Percentiles rank a stretch among this genome's conserved stretches.
phyloP scores from a whole-genome alignment of 2,888 invertebrate species.

The Tetragonula carbonaria region DNA sequence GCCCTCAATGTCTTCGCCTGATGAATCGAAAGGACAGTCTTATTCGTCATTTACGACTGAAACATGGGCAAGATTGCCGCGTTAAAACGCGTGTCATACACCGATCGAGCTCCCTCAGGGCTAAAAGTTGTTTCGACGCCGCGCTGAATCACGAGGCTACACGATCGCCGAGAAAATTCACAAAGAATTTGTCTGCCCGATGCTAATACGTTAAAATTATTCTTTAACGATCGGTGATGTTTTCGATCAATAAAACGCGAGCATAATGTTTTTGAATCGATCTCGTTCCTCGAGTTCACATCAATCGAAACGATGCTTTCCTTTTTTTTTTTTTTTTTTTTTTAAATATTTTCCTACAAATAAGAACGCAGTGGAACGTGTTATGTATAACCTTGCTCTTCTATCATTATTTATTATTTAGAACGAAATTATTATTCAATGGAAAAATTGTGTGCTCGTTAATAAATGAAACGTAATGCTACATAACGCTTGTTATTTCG shows the following conservation, averaged over 20 bases:
- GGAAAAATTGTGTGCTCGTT: not conserved
- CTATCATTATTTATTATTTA: not conserved
- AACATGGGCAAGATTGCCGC: constrained; percentile 28
- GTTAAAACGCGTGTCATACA: constrained; percentile 2
- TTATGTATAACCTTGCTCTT: not conserved
- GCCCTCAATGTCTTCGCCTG: constrained; percentile 7
- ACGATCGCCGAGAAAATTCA: constrained; percentile 1
- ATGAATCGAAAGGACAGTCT: constrained; percentile 27
- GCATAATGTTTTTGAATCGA: not conserved
- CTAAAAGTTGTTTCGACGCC: not conserved
- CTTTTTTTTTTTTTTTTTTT: no score
- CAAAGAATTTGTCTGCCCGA: not conserved
- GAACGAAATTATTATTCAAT: no score
- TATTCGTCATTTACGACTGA: not conserved
- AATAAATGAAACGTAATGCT: not conserved
- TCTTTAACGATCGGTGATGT: no score
- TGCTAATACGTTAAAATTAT: not conserved
- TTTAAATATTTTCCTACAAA: not conserved
- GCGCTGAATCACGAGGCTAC: not conserved
- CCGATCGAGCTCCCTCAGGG: not conserved
- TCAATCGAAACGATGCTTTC: no score
- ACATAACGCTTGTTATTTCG: not conserved
- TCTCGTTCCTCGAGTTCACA: not conserved
- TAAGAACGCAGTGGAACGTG: not conserved
- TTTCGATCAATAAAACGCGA: no score